Evolutionary conservation across 2,797 vertebrate species (phyloP), one percentile per base, ranked within the genome.

Genomic region (Channa striata): DNA sequence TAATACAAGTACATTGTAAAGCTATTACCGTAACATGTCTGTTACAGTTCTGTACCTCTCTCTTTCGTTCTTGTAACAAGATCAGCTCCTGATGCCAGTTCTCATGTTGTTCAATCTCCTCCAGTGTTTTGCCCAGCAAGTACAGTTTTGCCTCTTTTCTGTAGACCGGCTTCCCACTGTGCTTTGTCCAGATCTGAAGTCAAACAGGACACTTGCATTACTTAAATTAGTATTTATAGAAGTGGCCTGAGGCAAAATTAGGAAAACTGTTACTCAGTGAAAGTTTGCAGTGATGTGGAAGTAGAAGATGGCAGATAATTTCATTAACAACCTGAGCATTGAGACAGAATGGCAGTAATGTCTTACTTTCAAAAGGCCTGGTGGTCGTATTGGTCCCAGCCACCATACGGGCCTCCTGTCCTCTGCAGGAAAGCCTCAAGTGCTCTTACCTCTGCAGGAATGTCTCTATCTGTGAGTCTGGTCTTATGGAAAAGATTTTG

Each of bases 311-410:
- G 8, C 5, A 11, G 39, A 59, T 50, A 34, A 52, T 37, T 64
- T 13, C 6, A 44, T 4, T 17, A 58, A 3, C 4, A 44, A 14
- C 11, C 21, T 5, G 52, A 16, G 25, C n/a, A 30, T 13, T 1
- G 4, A 44, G n/a, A 30, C 10, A 7, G 4, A 59, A 51, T 46
- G 11, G 47, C 36, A 56, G 8, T 6, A 7, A 6, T 4, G 36
- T 44, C 36, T 78, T 72, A 92, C 92, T 88, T 93, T 96, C 9
- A 98, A 80, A 97, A 99, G 67, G 85, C 85, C 70, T 96, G 94
- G 80, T 98, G 97, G 85, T 98, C 97, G 48, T 87, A 95, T 57
- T 95, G 94, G 87, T 99, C 96, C 97, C 97, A 99, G 78, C 95
- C 95, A 21, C 97, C 97, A 63, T 93, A 87, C 20, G 68, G 46